Percentiles rank a stretch among this genome's conserved stretches.
Conservation (phyloP, 1,140 invertebrate genomes). For the Lepidotrigona ventralis region DNA sequence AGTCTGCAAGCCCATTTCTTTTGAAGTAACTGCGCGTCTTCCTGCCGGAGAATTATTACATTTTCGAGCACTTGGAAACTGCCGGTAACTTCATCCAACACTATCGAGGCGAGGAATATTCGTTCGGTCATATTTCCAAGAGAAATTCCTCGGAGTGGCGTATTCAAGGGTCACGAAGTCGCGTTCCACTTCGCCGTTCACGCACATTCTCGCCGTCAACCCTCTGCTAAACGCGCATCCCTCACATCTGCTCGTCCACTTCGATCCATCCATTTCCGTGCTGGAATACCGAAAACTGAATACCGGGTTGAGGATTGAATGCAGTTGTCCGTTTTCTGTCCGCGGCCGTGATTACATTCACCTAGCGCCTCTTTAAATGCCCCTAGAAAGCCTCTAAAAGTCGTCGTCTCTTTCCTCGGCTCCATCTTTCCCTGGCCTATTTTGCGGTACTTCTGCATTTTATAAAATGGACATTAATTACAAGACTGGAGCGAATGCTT, state of each 20-base stretch:
- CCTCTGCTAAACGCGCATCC: neutral
- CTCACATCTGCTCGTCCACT: neutral
- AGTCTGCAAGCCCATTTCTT: neutral
- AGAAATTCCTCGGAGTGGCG: neutral
- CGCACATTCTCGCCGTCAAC: slow-evolving; percentile 14
- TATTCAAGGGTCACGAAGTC: neutral
- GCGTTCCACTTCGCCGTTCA: neutral
- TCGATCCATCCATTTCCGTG: slow-evolving; percentile 1
- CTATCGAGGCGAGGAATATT: slow-evolving; percentile 25
- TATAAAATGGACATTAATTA: neutral
- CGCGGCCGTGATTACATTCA: neutral
- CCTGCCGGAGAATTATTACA: neutral
- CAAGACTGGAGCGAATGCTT: too few species aligned
- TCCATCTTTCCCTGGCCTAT: neutral
- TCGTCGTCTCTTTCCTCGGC: neutral
- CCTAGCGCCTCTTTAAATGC: neutral
- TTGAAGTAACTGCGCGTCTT: neutral
- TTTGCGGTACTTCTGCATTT: neutral
- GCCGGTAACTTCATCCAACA: slow-evolving; percentile 10
- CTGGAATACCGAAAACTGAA: slow-evolving; percentile 5
- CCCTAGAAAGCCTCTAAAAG: neutral
- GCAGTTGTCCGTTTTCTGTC: slow-evolving; percentile 14
- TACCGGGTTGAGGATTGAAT: neutral
- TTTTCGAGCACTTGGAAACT: neutral
- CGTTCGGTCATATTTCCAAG: slow-evolving; percentile 8